Conservation (phyloP, 2,888 invertebrate species). For the Eupeodes luniger region DNA sequence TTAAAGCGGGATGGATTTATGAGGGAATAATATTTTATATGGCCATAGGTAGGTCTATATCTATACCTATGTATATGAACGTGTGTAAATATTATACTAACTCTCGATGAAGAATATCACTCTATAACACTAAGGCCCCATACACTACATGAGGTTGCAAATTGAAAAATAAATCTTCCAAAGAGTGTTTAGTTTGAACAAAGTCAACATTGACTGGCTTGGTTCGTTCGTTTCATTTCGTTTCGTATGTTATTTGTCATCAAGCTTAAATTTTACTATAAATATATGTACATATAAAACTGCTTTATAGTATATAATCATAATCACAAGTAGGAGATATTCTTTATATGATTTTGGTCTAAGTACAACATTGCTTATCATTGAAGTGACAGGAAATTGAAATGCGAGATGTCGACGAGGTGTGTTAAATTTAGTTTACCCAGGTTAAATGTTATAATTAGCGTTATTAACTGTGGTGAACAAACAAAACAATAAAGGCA, state of each 20-base stretch:
- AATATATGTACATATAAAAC: too few relatives aligned
- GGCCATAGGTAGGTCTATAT: background rate
- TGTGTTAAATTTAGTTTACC: background rate
- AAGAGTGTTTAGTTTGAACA: slow-evolving; percentile 2
- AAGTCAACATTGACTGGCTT: slow-evolving; percentile 8
- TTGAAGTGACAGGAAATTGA: slow-evolving; percentile 28
- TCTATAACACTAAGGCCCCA: slow-evolving; percentile 23
- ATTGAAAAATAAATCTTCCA: slow-evolving; percentile 44
- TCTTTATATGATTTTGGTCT: background rate
- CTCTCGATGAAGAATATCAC: slow-evolving; percentile 32
- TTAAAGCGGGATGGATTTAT: slow-evolving; percentile 74
- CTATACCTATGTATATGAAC: background rate
- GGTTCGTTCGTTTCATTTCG: background rate
- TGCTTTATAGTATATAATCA: background rate
- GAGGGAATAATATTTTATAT: slow-evolving; percentile 35
- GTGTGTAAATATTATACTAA: background rate
- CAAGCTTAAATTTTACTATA: background rate
- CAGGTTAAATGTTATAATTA: slow-evolving; percentile 32
- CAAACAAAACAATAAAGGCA: background rate
- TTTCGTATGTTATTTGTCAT: slow-evolving; percentile 10
- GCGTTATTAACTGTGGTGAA: slow-evolving; percentile 15
- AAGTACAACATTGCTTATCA: slow-evolving; percentile 3
- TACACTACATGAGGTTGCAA: slow-evolving; percentile 23
- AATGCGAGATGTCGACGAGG: slow-evolving; percentile 2
- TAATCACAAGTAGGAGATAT: background rate